A percentile compares a stretch with the other conserved stretches of the same genome.
phyloP scores from a whole-genome alignment of 2,113 vertebrate genomes.

The Litocranius walleri region DNA sequence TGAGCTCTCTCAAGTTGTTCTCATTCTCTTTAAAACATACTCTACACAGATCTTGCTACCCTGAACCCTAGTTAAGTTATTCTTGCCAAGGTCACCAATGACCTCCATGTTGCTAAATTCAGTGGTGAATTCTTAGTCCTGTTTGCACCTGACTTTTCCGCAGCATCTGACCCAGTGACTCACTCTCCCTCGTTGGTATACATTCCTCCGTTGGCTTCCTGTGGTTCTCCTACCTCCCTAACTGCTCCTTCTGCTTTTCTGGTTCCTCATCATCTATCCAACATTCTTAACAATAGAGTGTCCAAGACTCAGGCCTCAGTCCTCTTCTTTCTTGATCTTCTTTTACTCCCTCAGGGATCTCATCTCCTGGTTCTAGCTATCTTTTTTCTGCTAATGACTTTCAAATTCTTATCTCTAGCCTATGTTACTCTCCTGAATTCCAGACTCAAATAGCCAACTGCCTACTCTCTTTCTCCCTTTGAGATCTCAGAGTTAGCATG shows the following conservation, averaged over 20 bases:
- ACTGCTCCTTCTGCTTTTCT: neutral
- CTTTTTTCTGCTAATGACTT: neutral
- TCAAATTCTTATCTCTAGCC: neutral
- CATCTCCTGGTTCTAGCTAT: neutral
- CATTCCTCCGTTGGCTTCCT: neutral
- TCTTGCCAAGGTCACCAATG: neutral
- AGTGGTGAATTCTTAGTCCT: neutral
- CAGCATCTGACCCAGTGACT: neutral
- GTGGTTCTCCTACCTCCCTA: neutral
- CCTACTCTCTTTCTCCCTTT: neutral
- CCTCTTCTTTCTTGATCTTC: neutral
- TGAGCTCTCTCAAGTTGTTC: neutral
- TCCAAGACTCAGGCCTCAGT: neutral
- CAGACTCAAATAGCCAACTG: neutral
- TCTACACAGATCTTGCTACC: neutral
- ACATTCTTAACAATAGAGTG: neutral
- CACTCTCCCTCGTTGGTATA: neutral
- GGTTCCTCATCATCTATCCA: neutral
- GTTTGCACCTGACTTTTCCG: neutral
- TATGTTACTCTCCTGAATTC: neutral
- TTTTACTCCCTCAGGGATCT: neutral
- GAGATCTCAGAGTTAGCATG: neutral
- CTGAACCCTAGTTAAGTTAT: neutral
- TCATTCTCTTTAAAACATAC: neutral
- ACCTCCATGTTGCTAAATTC: neutral